These are phyloP conservation scores for Diadegma fenestrale DNA, from an alignment of 2,888 invertebrate genomes.

Conservation along the genomic window DNA sequence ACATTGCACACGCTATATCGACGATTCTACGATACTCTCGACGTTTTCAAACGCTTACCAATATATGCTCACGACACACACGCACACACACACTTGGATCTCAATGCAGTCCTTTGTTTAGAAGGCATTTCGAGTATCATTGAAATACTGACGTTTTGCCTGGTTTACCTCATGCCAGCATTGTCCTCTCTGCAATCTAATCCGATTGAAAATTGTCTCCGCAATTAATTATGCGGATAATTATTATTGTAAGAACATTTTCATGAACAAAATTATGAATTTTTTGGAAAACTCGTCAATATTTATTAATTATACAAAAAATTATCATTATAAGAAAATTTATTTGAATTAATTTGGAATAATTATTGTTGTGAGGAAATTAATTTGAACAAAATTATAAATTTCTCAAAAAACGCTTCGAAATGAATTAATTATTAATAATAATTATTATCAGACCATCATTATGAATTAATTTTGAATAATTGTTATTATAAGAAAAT, in stretches of 20 bases:
- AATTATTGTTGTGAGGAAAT: too few species aligned
- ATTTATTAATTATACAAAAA: too few species aligned
- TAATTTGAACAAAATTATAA: too few species aligned
- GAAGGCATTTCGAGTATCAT: slow-evolving; percentile 68
- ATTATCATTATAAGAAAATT: too few species aligned
- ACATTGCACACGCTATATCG: slow-evolving; percentile 32
- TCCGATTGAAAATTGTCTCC: neutral
- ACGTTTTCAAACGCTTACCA: slow-evolving; percentile 23
- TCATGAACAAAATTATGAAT: too few species aligned
- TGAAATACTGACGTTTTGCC: slow-evolving; percentile 47
- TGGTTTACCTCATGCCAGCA: neutral
- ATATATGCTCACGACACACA: slow-evolving; percentile 3
- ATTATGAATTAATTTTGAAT: too few species aligned
- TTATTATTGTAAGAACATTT: too few species aligned
- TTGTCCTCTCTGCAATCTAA: slow-evolving; percentile 17
- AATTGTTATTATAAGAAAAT: too few species aligned
- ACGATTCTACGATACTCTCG: slow-evolving; percentile 53
- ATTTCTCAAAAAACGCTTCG: too few species aligned
- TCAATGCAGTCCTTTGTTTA: slow-evolving; percentile 78
- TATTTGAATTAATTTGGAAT: neutral
- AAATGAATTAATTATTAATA: too few species aligned
- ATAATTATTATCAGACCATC: too few species aligned
- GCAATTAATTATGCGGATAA: neutral
- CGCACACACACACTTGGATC: neutral
- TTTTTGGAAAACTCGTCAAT: too few species aligned